Evolutionary conservation across 1,140 invertebrate species (phyloP).

Genomic region (Drosophila persimilis): DNA sequence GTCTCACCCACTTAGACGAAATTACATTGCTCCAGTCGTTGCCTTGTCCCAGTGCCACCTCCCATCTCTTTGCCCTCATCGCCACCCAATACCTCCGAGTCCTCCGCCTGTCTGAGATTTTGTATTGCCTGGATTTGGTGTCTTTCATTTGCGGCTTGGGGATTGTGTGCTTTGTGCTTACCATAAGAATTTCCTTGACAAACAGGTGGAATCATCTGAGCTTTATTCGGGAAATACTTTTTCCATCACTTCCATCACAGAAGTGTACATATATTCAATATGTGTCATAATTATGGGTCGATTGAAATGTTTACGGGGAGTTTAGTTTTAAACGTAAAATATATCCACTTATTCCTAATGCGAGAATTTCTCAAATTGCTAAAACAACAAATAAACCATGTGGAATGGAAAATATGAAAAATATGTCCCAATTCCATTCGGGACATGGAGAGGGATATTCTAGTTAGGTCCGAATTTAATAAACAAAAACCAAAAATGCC

Average conservation of each 20-base stretch:
- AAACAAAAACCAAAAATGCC: constrained; percentile 61
- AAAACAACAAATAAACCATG: neutral
- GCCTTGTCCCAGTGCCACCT: neutral
- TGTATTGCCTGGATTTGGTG: constrained; percentile 62
- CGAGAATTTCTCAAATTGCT: constrained; percentile 3
- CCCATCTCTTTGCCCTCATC: neutral
- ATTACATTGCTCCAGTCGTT: constrained; percentile 56
- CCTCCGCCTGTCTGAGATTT: constrained; percentile 18
- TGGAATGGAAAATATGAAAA: constrained; percentile 23
- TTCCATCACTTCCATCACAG: neutral
- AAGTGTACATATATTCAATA: too few species aligned
- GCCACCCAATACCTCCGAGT: neutral
- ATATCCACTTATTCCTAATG: constrained; percentile 8
- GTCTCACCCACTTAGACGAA: constrained; percentile 71
- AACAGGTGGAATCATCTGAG: constrained; percentile 36
- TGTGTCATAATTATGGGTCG: too few species aligned
- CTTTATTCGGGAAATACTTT: constrained; percentile 8
- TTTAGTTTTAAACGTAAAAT: constrained; percentile 1
- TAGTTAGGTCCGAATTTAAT: constrained; percentile 55
- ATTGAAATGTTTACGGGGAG: neutral
- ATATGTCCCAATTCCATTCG: constrained; percentile 4
- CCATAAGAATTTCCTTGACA: constrained; percentile 54
- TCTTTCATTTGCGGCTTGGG: constrained; percentile 65
- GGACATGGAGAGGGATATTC: constrained; percentile 9
- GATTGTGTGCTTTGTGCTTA: constrained; percentile 67